Evolutionary conservation across 2,797 vertebrate genomes (phyloP).

Genomic region (Gymnothorax reevesii): DNA sequence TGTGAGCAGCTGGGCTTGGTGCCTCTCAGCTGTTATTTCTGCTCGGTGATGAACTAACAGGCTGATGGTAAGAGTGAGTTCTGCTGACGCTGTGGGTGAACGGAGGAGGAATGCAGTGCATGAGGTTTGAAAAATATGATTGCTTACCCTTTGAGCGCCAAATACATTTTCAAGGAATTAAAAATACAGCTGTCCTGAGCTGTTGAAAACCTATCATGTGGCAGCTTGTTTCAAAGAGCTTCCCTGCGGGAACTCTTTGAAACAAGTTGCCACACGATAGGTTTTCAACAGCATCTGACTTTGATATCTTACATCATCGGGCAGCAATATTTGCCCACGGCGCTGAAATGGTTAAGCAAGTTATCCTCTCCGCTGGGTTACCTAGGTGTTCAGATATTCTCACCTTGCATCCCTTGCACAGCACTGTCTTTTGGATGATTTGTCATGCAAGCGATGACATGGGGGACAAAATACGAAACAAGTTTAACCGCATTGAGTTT

Average conservation of each 20-base stretch:
- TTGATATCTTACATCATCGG: no score
- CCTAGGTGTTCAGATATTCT: background rate
- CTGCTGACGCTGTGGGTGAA: background rate
- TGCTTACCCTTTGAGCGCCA: no score
- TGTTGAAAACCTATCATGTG: no score
- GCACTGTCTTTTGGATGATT: background rate
- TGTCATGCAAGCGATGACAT: background rate
- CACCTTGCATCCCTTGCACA: background rate
- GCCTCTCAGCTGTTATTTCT: conserved; percentile 44
- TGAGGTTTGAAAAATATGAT: no score
- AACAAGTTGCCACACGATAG: no score
- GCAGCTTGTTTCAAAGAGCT: no score
- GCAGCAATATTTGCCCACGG: no score
- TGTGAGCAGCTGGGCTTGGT: conserved; percentile 66
- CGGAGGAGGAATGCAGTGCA: background rate
- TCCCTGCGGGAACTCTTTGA: no score
- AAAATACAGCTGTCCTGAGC: no score
- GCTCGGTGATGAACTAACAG: background rate
- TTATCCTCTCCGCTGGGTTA: background rate
- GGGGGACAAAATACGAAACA: background rate
- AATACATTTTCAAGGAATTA: no score
- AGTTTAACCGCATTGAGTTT: background rate
- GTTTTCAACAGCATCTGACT: no score
- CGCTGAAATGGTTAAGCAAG: no score
- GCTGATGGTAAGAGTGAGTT: background rate